Evolutionary conservation across 2,888 invertebrate species (phyloP).

Genomic region (Alloplasta piceator): DNA sequence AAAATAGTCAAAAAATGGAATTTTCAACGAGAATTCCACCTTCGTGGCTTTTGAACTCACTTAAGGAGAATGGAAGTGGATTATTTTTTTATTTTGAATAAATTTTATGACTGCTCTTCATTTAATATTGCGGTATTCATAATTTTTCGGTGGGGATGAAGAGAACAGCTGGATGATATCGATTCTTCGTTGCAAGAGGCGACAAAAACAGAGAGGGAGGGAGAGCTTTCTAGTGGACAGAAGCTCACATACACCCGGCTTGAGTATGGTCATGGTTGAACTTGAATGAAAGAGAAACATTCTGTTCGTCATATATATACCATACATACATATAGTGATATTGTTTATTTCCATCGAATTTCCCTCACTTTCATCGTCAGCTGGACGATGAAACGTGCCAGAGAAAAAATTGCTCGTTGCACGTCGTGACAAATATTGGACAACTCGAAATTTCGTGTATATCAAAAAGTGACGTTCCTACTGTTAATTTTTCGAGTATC

Average conservation of each 20-base stretch:
- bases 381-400: constrained; percentile 16
- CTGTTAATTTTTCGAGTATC: not conserved
- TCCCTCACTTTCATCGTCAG: not conserved
- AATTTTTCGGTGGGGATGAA: constrained; percentile 29
- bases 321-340: constrained; percentile 14
- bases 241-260: not conserved
- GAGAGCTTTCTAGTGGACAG: constrained; percentile 9
- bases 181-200: constrained; percentile 55
- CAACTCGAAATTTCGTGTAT: constrained; percentile 14
- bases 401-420: not conserved
- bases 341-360: not conserved
- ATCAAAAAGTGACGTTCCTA: constrained; percentile 9
- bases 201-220: not conserved
- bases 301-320: too few relatives aligned
- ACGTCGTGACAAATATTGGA: constrained; percentile 14
- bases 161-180: constrained; percentile 66
- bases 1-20: not conserved
- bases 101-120: not conserved
- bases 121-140: constrained; percentile 16
- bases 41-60: not conserved
- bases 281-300: constrained; percentile 39
- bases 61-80: not conserved
- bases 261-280: constrained; percentile 54
- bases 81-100: not conserved
- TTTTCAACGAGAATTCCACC: not conserved